phyloP scores from a whole-genome alignment of 2,797 vertebrate species.

The Falco naumanni region DNA sequence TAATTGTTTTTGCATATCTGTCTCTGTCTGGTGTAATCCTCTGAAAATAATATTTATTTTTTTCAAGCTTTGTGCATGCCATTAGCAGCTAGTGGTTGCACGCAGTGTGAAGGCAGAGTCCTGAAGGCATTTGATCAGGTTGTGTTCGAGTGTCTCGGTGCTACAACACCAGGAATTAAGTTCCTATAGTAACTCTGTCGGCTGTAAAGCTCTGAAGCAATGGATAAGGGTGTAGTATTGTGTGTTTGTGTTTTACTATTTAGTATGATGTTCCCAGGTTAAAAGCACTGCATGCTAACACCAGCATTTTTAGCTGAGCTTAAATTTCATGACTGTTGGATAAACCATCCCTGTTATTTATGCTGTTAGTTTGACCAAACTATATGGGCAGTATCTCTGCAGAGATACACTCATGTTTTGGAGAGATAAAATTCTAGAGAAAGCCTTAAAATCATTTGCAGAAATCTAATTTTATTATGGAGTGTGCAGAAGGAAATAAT shows the following conservation, averaged over 20 bases:
- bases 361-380: background rate
- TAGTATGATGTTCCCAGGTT: background rate
- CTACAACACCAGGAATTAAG: background rate
- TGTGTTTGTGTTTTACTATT: background rate
- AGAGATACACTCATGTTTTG: background rate
- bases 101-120: background rate
- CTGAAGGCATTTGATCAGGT: slow-evolving; percentile 39
- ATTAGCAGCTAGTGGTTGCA: slow-evolving; percentile 11
- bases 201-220: background rate
- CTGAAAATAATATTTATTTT: background rate
- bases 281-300: background rate
- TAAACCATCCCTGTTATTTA: background rate
- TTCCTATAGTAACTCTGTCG: background rate
- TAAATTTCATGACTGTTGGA: background rate
- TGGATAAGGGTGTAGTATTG: background rate
- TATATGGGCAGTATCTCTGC: background rate
- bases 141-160: background rate
- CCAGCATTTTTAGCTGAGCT: background rate
- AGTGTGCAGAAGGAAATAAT: background rate
- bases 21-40: slow-evolving; percentile 41
- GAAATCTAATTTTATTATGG: background rate
- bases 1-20: slow-evolving; percentile 47
- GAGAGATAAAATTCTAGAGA: background rate
- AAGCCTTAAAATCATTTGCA: background rate
- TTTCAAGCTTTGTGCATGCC: slow-evolving; percentile 17